These are phyloP conservation scores for Megalops cyprinoides DNA, from an alignment of 2,797 vertebrate species.

Conservation along the genomic window DNA sequence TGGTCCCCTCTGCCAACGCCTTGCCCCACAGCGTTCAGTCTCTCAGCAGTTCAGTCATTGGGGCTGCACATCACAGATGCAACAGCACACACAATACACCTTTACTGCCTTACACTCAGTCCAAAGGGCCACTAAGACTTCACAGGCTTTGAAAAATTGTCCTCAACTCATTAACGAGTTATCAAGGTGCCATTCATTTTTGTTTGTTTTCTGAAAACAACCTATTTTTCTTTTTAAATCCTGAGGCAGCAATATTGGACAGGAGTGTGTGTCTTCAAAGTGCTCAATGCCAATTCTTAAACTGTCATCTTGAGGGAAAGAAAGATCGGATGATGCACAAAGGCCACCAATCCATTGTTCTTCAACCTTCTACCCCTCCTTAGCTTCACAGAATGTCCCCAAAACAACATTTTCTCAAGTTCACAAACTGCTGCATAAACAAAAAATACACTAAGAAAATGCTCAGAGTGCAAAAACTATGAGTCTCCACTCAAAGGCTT, in stretches of 20 bases:
- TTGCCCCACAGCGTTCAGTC: neutral
- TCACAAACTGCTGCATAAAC: conserved; percentile 24
- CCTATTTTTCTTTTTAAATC: neutral
- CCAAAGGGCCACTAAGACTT: neutral
- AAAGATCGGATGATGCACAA: neutral
- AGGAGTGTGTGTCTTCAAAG: neutral
- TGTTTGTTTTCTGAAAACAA: neutral
- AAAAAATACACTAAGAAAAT: conserved; percentile 21
- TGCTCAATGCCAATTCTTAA: neutral
- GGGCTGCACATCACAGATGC: neutral
- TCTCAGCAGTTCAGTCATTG: neutral
- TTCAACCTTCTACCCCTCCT: neutral
- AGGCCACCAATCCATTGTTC: no score
- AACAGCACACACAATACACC: neutral
- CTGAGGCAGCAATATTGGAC: neutral
- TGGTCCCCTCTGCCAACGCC: neutral
- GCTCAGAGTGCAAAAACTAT: conserved; percentile 26
- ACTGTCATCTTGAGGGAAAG: neutral
- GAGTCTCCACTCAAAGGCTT: conserved; percentile 27
- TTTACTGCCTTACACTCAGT: neutral
- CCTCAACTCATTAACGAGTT: neutral
- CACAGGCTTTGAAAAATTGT: neutral
- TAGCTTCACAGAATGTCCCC: neutral
- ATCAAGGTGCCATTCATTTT: neutral
- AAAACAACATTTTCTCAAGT: conserved; percentile 24